Evolutionary conservation across 2,113 vertebrate genomes (phyloP).

Genomic region (Atherinomorus stipes): DNA sequence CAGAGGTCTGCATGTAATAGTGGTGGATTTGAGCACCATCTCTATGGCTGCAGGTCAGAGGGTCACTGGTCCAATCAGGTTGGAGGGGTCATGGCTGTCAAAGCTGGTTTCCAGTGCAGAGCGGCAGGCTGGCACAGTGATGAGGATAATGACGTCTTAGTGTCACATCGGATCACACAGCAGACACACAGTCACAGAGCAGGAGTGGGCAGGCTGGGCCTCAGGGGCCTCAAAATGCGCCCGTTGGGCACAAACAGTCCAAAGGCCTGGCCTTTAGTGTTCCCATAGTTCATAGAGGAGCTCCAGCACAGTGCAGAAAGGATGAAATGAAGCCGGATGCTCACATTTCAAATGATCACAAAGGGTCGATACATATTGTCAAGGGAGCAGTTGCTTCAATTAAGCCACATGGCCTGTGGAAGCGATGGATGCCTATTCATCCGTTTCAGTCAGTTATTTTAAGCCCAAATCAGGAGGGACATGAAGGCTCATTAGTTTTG

Average conservation of each 20-base stretch:
- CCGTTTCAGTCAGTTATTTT: slow-evolving; percentile 57
- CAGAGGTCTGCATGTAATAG: slow-evolving; percentile 74
- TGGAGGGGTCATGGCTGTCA: slow-evolving; percentile 76
- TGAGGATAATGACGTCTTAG: slow-evolving; percentile 76
- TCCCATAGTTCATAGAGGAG: slow-evolving; percentile 61
- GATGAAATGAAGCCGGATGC: slow-evolving; percentile 55
- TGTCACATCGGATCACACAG: slow-evolving; percentile 76
- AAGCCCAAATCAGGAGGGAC: slow-evolving; percentile 52
- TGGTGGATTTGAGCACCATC: slow-evolving; percentile 74
- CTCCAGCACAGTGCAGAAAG: slow-evolving; percentile 68
- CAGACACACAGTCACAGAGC: slow-evolving; percentile 60
- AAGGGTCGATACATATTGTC: slow-evolving; percentile 61
- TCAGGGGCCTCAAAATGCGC: slow-evolving; percentile 37
- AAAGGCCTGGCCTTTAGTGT: slow-evolving; percentile 70
- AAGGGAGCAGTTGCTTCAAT: slow-evolving; percentile 63
- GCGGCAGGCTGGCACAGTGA: slow-evolving; percentile 79
- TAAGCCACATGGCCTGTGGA: slow-evolving; percentile 42
- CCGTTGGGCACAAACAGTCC: slow-evolving; percentile 57
- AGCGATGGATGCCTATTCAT: slow-evolving; percentile 42
- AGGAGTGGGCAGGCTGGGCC: slow-evolving; percentile 42
- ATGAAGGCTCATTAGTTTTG: slow-evolving; percentile 58
- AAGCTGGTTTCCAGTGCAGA: slow-evolving; percentile 76
- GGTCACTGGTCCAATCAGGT: slow-evolving; percentile 70
- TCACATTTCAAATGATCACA: slow-evolving; percentile 70
- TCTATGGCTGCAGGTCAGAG: slow-evolving; percentile 73